Evolutionary conservation across 2,113 vertebrate species (phyloP).

Genomic region (Pelusios castaneus): DNA sequence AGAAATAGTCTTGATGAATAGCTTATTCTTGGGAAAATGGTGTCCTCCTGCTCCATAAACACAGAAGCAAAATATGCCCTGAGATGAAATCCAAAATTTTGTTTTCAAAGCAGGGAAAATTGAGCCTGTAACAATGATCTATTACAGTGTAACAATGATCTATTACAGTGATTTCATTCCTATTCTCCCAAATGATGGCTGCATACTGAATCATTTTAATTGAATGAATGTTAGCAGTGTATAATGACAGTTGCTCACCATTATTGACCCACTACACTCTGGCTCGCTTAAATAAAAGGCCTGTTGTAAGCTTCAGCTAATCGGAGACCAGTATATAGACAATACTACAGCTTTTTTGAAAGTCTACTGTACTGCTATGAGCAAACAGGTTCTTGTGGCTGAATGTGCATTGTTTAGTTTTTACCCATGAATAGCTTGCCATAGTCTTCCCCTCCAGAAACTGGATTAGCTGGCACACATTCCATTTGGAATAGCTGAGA

Average conservation of each 20-base stretch:
- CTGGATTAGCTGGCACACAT: conserved; percentile 12
- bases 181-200: conserved; percentile 37
- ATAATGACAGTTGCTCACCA: background rate
- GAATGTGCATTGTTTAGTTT: background rate
- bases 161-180: background rate
- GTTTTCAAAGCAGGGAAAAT: background rate
- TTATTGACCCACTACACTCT: background rate
- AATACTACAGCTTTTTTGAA: conserved; percentile 1
- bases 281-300: conserved; percentile 15
- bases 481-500: conserved; percentile 18
- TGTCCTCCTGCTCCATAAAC: conserved; percentile 24
- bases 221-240: background rate
- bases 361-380: background rate
- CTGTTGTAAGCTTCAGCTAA: background rate
- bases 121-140: conserved; percentile 30
- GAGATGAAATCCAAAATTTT: conserved; percentile 13
- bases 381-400: conserved; percentile 26
- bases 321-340: accelerated
- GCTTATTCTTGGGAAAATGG: background rate
- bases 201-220: conserved; percentile 15
- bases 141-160: background rate
- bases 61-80: background rate
- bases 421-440: background rate
- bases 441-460: background rate
- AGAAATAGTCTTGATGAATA: background rate